Evolutionary conservation across 30 jellyfish, hydroid and myxozoan species (phyloP), one percentile per base, ranked within the genome.

Genomic region (Cassiopea xamachana): DNA sequence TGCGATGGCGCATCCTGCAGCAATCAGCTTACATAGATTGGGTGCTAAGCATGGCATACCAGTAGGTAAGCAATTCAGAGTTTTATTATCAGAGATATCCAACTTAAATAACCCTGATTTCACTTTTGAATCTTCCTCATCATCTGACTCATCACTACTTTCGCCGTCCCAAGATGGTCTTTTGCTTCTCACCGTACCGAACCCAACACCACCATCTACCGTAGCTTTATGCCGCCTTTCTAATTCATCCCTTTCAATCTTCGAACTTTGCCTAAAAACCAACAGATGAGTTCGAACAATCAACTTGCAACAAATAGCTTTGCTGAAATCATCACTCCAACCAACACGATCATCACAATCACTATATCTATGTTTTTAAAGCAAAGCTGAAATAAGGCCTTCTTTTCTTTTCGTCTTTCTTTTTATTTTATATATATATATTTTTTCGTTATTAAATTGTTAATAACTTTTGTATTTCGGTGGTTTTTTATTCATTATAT

Each of bases 151-250:
- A 71, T 95, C 99, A 74, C 91, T 60, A 64, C 81, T 79, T 8
- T 95, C 99, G 47, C 83, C 97, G 62, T 92, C 96, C 98, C 98
- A 94, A 4, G 97, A 62, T n/a, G 98, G 98, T 77, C 98, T 84
- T 75, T 75, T 86, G 83, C 93, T 90, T 91, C 77, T 87, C 83
- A 87, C 83, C 12, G 81, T 50, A 39, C 69, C 85, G 0, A 68
- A 16, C 1, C 55, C 46, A 45, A 59, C 75, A 16, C 17, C 48
- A 14, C 27, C 75, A 0, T 15, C 50, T 8, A 79, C 48, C n/a
- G 74, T 17, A 10, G 82, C 59, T 2, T 68, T 51, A 10, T 55
- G 77, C n/a, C 68, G 39, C 19, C 62, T 64, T 16, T 76, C 84
- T 3, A 77, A 17, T 47, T 76, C 89, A 61, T 70, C 89, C 17